phyloP scores from a whole-genome alignment of 2,113 vertebrate species.

The Ondatra zibethicus region DNA sequence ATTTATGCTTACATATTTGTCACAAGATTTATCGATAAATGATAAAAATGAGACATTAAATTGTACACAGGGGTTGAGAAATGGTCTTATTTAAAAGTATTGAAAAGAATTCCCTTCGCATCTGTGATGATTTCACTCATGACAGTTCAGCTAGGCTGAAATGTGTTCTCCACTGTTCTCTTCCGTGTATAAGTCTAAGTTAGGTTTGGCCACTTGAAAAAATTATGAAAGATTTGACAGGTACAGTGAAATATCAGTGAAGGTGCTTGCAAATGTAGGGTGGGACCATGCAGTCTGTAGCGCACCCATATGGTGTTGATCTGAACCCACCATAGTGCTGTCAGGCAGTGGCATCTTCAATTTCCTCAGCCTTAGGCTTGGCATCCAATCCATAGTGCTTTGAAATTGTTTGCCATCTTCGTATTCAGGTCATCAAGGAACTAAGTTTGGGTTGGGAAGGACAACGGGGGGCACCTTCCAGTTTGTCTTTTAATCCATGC shows the following conservation, averaged over 20 bases:
- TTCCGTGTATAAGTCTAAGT: not conserved
- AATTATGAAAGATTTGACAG: not conserved
- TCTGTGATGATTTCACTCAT: not conserved
- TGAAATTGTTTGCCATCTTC: not conserved
- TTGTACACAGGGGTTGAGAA: conserved; percentile 17
- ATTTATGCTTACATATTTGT: conserved; percentile 38
- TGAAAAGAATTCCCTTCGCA: conserved; percentile 2
- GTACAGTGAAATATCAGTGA: not conserved
- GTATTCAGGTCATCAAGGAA: not conserved
- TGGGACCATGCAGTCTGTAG: not conserved
- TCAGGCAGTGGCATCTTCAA: not conserved
- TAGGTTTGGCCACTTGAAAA: not conserved
- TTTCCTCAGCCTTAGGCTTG: not conserved
- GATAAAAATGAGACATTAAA: conserved; percentile 24
- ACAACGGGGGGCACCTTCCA: not conserved
- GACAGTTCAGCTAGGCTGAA: not conserved
- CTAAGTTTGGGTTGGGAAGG: not conserved
- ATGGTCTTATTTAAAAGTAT: conserved; percentile 41
- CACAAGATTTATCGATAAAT: conserved; percentile 32
- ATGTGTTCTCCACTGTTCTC: not conserved
- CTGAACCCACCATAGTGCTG: not conserved
- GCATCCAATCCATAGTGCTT: no score
- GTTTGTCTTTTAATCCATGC: not conserved
- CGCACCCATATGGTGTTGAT: not conserved
- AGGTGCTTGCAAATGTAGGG: not conserved